Percentiles rank a stretch among this genome's conserved stretches.
These are phyloP conservation scores for Monomorium pharaonis DNA, from an alignment of 1,140 invertebrate genomes.

Conservation along the genomic window DNA sequence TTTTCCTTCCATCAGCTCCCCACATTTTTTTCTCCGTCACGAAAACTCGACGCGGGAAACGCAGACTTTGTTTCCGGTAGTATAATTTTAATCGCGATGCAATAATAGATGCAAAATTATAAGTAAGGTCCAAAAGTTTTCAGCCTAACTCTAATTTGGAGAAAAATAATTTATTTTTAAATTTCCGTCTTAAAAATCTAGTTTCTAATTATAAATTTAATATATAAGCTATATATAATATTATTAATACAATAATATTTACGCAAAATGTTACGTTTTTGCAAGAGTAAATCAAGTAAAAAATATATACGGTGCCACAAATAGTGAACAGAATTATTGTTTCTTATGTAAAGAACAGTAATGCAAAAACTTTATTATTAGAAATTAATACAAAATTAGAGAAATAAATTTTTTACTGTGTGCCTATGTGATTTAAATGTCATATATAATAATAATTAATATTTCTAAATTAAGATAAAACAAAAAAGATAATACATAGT, in stretches of 20 bases:
- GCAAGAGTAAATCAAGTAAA: not conserved
- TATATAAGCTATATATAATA: not conserved
- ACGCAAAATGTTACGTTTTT: not conserved
- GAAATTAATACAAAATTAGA: not conserved
- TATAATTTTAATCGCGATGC: conserved; percentile 7
- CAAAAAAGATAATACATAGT: not conserved
- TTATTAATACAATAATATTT: not conserved
- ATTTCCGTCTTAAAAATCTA: not conserved
- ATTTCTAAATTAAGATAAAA: not conserved
- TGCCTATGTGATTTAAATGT: not conserved
- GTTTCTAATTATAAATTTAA: not conserved
- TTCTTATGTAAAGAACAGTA: not conserved
- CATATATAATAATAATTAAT: not conserved
- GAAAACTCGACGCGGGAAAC: conserved; percentile 61
- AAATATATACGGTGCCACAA: not conserved
- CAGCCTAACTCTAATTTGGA: not conserved
- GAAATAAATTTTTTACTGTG: not conserved
- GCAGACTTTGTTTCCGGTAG: conserved; percentile 57
- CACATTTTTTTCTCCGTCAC: conserved; percentile 44
- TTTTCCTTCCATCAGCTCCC: conserved; percentile 39
- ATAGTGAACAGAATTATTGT: not conserved
- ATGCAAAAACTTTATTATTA: not conserved
- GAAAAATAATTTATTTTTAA: not conserved
- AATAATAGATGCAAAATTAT: conserved; percentile 12
- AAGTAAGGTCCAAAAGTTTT: not conserved